A percentile compares a stretch with the other conserved stretches of the same genome.
Conservation (phyloP, 2,113 vertebrate genomes). For the Montifringilla adamsi region DNA sequence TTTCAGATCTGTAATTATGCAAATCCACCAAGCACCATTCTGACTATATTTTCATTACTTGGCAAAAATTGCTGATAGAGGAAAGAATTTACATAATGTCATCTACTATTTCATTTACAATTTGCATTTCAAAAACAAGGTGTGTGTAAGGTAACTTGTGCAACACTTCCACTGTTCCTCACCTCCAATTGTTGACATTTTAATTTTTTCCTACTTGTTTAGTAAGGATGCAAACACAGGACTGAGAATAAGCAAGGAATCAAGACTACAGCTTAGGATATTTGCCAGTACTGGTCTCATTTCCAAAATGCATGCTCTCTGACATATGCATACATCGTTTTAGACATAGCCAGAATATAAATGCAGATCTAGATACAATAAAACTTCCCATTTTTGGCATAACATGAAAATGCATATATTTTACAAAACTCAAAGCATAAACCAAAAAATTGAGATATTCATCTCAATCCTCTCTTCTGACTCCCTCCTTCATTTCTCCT, state of each 20-base stretch:
- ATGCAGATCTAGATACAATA: not conserved
- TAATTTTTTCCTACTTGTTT: not conserved
- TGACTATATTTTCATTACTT: not conserved
- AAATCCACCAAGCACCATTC: not conserved
- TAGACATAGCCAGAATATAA: not conserved
- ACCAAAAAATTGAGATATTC: not conserved
- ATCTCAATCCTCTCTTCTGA: not conserved
- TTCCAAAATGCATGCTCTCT: not conserved
- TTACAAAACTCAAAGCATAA: not conserved
- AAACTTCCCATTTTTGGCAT: not conserved
- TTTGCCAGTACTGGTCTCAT: not conserved
- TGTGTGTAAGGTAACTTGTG: not conserved
- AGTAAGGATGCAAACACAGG: not conserved
- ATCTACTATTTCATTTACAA: not conserved
- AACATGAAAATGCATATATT: not conserved
- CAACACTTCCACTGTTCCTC: not conserved
- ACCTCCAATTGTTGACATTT: not conserved
- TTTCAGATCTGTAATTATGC: slow-evolving; percentile 11
- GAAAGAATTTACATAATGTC: not conserved
- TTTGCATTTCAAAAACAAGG: not conserved
- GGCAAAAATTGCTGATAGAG: not conserved
- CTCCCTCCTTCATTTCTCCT: not conserved
- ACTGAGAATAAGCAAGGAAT: not conserved
- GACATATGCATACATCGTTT: not conserved
- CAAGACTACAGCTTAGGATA: not conserved